Conservation (phyloP, 2,888 invertebrate species). For the Syritta pipiens region DNA sequence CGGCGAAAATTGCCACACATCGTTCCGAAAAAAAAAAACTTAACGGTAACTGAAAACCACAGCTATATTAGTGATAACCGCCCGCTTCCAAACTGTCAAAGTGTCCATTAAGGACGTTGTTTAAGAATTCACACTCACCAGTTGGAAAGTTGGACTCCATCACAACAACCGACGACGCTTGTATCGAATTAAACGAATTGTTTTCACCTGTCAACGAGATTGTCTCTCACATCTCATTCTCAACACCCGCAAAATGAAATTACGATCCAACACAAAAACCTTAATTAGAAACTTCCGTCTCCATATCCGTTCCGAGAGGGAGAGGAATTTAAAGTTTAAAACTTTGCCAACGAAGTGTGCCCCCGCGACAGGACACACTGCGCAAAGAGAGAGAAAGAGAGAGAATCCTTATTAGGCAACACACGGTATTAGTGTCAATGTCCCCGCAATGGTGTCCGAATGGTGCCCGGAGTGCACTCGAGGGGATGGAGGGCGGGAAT, state of each 20-base stretch:
- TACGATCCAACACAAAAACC: constrained; percentile 7
- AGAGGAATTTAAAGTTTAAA: constrained; percentile 12
- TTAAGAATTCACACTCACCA: too few relatives aligned
- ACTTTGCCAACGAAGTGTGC: neutral
- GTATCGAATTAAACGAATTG: too few relatives aligned
- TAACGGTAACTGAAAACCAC: too few relatives aligned
- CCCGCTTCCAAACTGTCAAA: too few relatives aligned
- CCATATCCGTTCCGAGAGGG: neutral
- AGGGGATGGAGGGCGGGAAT: neutral
- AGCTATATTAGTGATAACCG: too few relatives aligned
- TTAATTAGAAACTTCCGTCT: constrained; percentile 31
- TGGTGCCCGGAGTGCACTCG: neutral
- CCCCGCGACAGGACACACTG: constrained; percentile 25
- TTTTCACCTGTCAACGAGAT: too few relatives aligned
- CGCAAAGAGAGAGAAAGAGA: too few relatives aligned
- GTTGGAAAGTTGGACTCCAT: too few relatives aligned
- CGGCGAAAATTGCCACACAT: too few relatives aligned
- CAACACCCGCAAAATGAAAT: constrained; percentile 3
- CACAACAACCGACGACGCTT: too few relatives aligned
- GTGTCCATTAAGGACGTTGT: too few relatives aligned
- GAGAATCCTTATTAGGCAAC: constrained; percentile 28
- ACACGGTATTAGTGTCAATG: constrained; percentile 42
- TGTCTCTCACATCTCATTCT: neutral
- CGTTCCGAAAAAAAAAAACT: too few relatives aligned
- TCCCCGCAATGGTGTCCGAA: constrained; percentile 22